phyloP scores from a whole-genome alignment of 2,797 vertebrate genomes.

The Loris lydekkerianus region DNA sequence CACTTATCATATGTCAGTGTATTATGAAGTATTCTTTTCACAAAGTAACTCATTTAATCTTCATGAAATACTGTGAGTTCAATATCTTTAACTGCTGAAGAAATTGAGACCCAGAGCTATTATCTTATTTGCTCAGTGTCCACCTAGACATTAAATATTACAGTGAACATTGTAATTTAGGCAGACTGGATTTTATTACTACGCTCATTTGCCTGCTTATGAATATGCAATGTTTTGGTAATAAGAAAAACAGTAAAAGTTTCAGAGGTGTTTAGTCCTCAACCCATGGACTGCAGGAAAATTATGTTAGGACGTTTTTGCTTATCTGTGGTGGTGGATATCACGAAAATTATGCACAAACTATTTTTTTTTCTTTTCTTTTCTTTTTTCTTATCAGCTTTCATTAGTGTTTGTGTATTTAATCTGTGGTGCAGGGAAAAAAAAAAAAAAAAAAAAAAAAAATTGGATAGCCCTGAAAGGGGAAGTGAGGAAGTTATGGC shows the following conservation, averaged over 20 bases:
- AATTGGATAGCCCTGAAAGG: too few relatives aligned
- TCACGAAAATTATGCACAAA: too few relatives aligned
- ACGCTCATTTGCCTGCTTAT: background rate
- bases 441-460: too few relatives aligned
- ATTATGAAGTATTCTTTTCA: background rate
- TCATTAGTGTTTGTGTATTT: too few relatives aligned
- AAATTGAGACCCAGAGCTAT: background rate
- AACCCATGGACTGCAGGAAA: too few relatives aligned
- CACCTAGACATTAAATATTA: background rate
- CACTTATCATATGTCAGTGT: background rate
- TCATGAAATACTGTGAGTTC: background rate
- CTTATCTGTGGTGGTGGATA: too few relatives aligned
- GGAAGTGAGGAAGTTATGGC: background rate
- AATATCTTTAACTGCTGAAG: background rate
- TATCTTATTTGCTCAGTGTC: background rate
- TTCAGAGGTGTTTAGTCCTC: too few relatives aligned
- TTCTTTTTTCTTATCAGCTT: too few relatives aligned
- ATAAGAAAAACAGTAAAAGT: background rate
- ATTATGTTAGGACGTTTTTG: too few relatives aligned
- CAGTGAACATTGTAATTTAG: background rate
- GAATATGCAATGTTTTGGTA: background rate
- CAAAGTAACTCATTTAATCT: conserved; percentile 31
- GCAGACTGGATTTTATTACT: background rate
- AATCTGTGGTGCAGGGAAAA: too few relatives aligned
- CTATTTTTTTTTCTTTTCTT: too few relatives aligned